Evolutionary conservation across 2,113 vertebrate species (phyloP), one percentile per base, ranked within the genome.

Genomic region (Patagioenas fasciata): DNA sequence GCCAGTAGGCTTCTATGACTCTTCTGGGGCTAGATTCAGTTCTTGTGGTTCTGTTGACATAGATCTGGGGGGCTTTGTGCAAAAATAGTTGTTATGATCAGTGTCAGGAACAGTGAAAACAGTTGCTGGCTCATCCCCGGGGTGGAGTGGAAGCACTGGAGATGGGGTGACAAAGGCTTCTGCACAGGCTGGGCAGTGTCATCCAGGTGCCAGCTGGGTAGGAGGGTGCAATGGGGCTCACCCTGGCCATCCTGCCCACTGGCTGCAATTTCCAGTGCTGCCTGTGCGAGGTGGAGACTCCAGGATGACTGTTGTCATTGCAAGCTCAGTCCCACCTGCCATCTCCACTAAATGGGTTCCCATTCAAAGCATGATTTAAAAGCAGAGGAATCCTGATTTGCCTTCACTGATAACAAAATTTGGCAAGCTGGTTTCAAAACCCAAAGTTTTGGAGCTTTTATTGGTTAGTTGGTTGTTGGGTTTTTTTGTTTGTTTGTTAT

Each of bases 131-230:
- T 40, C n/a, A 3, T 74, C 42, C 48, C 47, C 26, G 17, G 23
- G 34, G 44, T 48, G 44, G 53, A 67, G 62, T 9, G 57, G 32
- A 44, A 28, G 26, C 17, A 6, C 7, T 44, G 31, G 38, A 54
- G 36, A 53, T 58, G 12, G 28, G 31, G 13, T 31, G 62, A 28
- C 0, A 0, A 8, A 15, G 70, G 8, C 40, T 58, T 26, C 5
- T 12, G 15, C 11, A 15, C 9, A 10, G 16, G 44, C 64, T 65
- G 71, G 60, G 19, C 20, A 1, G 1, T 15, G 31, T 54, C 57
- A 23, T 26, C n/a, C 10, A 24, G 6, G 34, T 8, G 10, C 31
- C 62, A 50, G 0, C 75, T 58, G 38, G 58, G 26, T 57, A 6
- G 40, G 18, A 84, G 26, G 51, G 4, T 17, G 15, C 5, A 1